Conservation (phyloP, 2,113 vertebrate species). For the Tapirus terrestris region DNA sequence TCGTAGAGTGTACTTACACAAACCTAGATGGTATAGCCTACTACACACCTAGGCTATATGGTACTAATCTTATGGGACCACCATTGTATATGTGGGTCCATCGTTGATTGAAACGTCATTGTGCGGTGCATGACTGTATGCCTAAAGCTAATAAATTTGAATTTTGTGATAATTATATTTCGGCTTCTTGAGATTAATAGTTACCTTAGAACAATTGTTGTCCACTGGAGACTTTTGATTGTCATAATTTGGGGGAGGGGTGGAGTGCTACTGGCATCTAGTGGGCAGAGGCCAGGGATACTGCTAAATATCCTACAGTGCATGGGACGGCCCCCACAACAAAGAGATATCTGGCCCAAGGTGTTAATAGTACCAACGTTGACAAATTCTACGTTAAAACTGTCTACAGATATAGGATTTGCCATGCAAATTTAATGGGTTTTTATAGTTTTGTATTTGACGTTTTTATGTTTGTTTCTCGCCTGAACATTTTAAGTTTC, state of each 20-base stretch:
- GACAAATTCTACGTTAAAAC: neutral
- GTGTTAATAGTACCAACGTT: neutral
- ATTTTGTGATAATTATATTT: neutral
- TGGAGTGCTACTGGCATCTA: neutral
- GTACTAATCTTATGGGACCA: no score
- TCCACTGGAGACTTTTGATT: neutral
- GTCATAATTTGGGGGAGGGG: neutral
- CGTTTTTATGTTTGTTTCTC: conserved; percentile 25
- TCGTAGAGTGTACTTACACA: no score
- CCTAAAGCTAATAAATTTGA: neutral
- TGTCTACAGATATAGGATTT: neutral
- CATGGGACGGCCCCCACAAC: neutral
- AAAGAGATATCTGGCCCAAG: neutral
- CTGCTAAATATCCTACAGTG: neutral
- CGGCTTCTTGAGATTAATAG: neutral
- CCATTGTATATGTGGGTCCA: no score
- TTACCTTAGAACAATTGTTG: neutral
- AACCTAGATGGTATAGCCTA: no score
- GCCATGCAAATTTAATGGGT: neutral
- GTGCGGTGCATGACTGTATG: neutral
- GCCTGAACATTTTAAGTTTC: conserved; percentile 1
- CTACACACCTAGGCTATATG: no score
- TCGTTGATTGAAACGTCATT: no score
- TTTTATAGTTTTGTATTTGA: neutral
- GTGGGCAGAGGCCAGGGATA: neutral